A percentile compares a stretch with the other conserved stretches of the same genome.
Evolutionary conservation across 2,888 invertebrate species (phyloP).

Genomic region (Trissoscelio sp.): DNA sequence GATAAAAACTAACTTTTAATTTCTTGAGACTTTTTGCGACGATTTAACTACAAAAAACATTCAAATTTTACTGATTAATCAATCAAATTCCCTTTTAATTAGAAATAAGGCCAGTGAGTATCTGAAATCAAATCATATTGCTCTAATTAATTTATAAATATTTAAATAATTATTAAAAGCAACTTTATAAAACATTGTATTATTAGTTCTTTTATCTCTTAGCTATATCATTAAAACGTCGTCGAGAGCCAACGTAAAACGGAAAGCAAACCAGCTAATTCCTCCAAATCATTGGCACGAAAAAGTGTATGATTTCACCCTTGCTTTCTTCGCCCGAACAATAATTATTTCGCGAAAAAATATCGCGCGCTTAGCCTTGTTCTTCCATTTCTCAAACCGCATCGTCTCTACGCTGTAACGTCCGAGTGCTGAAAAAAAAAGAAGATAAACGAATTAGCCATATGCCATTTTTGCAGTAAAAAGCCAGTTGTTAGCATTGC

Average conservation of each 20-base stretch:
- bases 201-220: too few species aligned
- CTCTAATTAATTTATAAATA: too few species aligned
- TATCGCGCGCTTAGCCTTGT: slow-evolving; percentile 34
- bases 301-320: slow-evolving; percentile 54
- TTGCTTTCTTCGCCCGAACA: slow-evolving; percentile 38
- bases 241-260: slow-evolving; percentile 3
- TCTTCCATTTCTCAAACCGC: slow-evolving; percentile 24
- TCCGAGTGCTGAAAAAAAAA: slow-evolving; percentile 11
- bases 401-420: slow-evolving; percentile 28
- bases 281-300: slow-evolving; percentile 37
- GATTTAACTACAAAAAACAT: too few species aligned
- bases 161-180: too few species aligned
- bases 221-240: too few species aligned
- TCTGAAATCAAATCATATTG: too few species aligned
- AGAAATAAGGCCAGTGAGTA: too few species aligned
- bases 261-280: slow-evolving; percentile 17
- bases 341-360: slow-evolving; percentile 54
- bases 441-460: slow-evolving; percentile 51
- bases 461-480: slow-evolving; percentile 56
- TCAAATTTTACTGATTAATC: too few species aligned
- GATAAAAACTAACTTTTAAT: too few species aligned
- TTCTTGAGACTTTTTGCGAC: too few species aligned
- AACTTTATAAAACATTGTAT: too few species aligned
- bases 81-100: too few species aligned
- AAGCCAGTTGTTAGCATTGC: slow-evolving; percentile 49